phyloP scores from a whole-genome alignment of 2,888 invertebrate genomes.

The Ceriagrion tenellum region DNA sequence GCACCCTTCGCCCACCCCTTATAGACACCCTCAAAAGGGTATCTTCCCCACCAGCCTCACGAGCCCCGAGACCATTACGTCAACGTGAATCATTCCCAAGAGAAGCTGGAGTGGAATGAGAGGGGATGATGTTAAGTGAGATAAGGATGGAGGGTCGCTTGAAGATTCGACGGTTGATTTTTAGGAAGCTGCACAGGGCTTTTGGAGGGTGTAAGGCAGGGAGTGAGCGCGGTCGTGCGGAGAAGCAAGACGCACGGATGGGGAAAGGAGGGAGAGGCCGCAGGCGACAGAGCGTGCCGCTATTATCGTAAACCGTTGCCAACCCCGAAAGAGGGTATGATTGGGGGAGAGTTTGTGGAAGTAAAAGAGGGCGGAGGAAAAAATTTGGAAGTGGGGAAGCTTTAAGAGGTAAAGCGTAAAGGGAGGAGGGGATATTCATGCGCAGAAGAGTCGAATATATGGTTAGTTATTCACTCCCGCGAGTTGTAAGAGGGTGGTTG shows the following conservation, averaged over 20 bases:
- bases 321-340: background rate
- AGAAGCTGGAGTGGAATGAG: background rate
- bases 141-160: background rate
- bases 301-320: slow-evolving; percentile 49
- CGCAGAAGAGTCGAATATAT: slow-evolving; percentile 11
- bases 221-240: background rate
- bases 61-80: slow-evolving; percentile 24
- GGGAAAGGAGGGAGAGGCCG: background rate
- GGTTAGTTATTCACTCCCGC: slow-evolving; percentile 18
- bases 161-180: slow-evolving; percentile 44
- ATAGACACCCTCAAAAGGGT: background rate
- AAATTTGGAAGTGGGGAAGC: background rate
- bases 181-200: background rate
- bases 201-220: background rate
- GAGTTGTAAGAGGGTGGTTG: background rate
- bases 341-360: background rate
- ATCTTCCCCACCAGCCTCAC: background rate
- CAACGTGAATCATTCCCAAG: slow-evolving; percentile 43
- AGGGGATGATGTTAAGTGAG: background rate
- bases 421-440: background rate
- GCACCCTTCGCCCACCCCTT: background rate
- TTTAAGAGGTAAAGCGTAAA: background rate
- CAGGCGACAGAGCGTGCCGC: slow-evolving; percentile 41
- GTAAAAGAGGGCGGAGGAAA: background rate
- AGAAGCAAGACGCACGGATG: background rate